Evolutionary conservation across 2,888 invertebrate species (phyloP).

Genomic region (Auanema sp.): DNA sequence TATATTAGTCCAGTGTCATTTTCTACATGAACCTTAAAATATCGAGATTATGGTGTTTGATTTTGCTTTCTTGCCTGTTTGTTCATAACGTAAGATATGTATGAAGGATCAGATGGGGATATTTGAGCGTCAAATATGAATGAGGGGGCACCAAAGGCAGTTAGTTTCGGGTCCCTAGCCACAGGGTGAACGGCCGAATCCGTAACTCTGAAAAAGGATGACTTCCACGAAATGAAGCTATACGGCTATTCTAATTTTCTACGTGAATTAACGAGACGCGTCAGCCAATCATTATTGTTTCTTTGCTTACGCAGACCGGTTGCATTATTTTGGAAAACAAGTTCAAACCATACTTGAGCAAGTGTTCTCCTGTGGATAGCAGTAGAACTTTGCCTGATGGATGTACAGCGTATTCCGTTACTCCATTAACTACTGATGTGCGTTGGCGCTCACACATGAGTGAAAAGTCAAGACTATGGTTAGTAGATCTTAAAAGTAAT

Average conservation of each 20-base stretch:
- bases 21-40: conserved; percentile 30
- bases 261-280: too few species aligned
- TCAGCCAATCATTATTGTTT: not conserved
- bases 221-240: too few species aligned
- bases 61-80: conserved; percentile 18
- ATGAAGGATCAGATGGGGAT: conserved; percentile 21
- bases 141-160: not conserved
- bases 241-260: too few species aligned
- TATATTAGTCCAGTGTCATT: conserved; percentile 17
- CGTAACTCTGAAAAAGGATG: not conserved
- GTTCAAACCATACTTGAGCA: conserved; percentile 10
- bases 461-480: conserved; percentile 36
- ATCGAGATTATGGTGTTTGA: too few species aligned
- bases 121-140: conserved; percentile 30
- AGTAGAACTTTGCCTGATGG: conserved; percentile 2
- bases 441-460: conserved; percentile 41
- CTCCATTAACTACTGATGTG: conserved; percentile 26
- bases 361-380: conserved; percentile 29
- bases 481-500: conserved; percentile 18
- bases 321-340: not conserved
- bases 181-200: conserved; percentile 1
- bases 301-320: not conserved
- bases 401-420: conserved; percentile 25
- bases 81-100: conserved; percentile 31
- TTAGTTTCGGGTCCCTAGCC: not conserved